Evolutionary conservation across 2,797 vertebrate species (phyloP).

Genomic region (Falco biarmicus): DNA sequence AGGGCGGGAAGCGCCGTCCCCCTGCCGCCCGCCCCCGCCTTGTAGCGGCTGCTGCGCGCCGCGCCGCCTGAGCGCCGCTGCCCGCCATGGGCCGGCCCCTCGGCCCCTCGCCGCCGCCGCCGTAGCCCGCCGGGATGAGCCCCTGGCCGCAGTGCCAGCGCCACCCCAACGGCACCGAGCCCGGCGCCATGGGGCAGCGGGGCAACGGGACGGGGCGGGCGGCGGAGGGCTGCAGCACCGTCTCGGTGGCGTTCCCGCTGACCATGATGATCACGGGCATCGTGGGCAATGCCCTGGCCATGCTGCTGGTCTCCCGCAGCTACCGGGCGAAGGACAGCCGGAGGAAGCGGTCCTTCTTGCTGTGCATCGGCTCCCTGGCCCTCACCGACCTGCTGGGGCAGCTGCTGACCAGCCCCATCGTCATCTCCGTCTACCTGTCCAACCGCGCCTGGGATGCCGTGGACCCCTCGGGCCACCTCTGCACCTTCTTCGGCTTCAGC

Average conservation of each 20-base stretch:
- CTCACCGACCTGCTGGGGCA: slow-evolving; percentile 92
- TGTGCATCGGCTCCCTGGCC: slow-evolving; percentile 93
- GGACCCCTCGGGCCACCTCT: slow-evolving; percentile 86
- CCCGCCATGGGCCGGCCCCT: not conserved
- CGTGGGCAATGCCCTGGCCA: slow-evolving; percentile 92
- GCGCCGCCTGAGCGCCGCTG: not conserved
- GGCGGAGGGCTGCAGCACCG: slow-evolving; percentile 75
- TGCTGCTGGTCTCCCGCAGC: slow-evolving; percentile 87
- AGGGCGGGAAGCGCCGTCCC: not conserved
- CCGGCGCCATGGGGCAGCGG: slow-evolving; percentile 12
- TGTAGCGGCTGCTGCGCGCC: not conserved
- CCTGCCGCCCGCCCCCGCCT: not conserved
- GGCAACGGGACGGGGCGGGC: slow-evolving; percentile 44
- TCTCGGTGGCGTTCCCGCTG: slow-evolving; percentile 90
- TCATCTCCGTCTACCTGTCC: slow-evolving; percentile 90
- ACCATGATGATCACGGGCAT: slow-evolving; percentile 94
- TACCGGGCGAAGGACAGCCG: slow-evolving; percentile 89
- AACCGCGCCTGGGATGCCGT: slow-evolving; percentile 81
- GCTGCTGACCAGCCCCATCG: slow-evolving; percentile 92
- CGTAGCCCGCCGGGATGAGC: not conserved
- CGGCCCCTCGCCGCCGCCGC: not conserved
- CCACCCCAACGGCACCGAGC: slow-evolving; percentile 14
- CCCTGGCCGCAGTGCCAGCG: not conserved
- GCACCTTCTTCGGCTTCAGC: slow-evolving; percentile 91
- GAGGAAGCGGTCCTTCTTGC: slow-evolving; percentile 89